Evolutionary conservation across 2,888 invertebrate genomes (phyloP), one percentile per base, ranked within the genome.

Genomic region (Empis livida): DNA sequence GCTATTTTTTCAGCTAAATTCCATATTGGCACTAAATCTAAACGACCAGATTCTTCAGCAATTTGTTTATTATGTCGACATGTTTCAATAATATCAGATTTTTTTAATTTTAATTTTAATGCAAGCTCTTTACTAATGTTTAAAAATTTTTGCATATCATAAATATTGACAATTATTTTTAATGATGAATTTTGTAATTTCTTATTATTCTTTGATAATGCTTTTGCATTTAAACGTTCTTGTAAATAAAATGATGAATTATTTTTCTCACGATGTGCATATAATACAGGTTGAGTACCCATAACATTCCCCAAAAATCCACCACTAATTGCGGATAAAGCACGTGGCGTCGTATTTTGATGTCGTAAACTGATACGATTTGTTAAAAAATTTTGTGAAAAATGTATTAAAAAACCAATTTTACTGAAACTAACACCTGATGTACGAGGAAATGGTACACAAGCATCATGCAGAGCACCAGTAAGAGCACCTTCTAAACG

Each of bases 401-500:
- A 95, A 54, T 87, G 87, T 0, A 92, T 91, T 48, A 96, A 69
- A 47, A 81, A 78, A 59, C 89, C 89, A 17, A 86, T 85, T 23
- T 86, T 85, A 67, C 89, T 91, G 74, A 95, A 96, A 58, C 86
- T 83, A 0, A 92, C 94, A 1, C 94, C 94, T 10, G 91, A 92
- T 0, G 94, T 95, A 46, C 91, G 75, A 0, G 95, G 95, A 67
- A 93, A 96, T 1, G 95, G 95, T 55, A 96, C 87, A 62, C 87
- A 88, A 9, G 87, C 81, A 60, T 89, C 89, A 45, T 69, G 68
- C 6, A 70, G 49, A 2, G 68, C 67, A 4, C 62, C 61, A 10
- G 65, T 63, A 5, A 67, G 49, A 0, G 68, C 70, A 9, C 70
- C 70, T 47, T 70, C 70, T 3, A 70, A 48, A 3, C 68, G 56